Evolutionary conservation across 1,140 invertebrate genomes (phyloP), one percentile per base, ranked within the genome.

Genomic region (Dendroctonus valens): DNA sequence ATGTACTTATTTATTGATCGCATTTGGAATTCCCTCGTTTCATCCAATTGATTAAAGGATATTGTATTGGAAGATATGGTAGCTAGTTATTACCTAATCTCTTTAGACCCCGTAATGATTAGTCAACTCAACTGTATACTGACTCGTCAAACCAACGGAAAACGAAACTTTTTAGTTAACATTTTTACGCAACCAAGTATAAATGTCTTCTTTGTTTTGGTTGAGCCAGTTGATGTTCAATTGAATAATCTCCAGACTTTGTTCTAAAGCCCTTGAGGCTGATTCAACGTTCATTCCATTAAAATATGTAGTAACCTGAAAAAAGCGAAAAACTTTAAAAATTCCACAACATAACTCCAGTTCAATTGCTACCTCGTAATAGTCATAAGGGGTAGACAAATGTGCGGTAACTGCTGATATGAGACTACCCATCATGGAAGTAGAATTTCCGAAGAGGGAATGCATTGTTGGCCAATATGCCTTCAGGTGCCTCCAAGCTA

Each of bases 401-500:
- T 89, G 83, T 46, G 86, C 85, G 7, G 87, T 86, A 5, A 89
- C 85, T 6, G 85, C 83, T 48, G 84, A 84, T 73, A 91, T 89
- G 3, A 92, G 82, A 68, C 82, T 81, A 12, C 87, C 86, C 79
- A 90, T 85, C 39, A 87, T 85, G 53, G 88, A 84, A 2, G 87
- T 87, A 5, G 85, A 85, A 68, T 87, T 86, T 5, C 87, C 87
- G 74, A 89, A 88, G 51, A 87, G 77, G 0, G 79, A 77, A 55
- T 87, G 81, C 65, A 92, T 80, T 50, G 84, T 79, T 2, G 84
- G 76, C 89, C 91, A 93, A 63, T 91, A 86, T 0, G 86, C 84
- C 73, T 88, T 84, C 2, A 94, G 76, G 78, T 91, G 91, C 69
- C 89, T 81, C 91, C 91, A 93, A 4, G 89, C 89, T 7, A 91